A percentile compares a stretch with the other conserved stretches of the same genome.
Conservation (phyloP, 2,113 vertebrate species). For the Psilopogon haemacephalus region DNA sequence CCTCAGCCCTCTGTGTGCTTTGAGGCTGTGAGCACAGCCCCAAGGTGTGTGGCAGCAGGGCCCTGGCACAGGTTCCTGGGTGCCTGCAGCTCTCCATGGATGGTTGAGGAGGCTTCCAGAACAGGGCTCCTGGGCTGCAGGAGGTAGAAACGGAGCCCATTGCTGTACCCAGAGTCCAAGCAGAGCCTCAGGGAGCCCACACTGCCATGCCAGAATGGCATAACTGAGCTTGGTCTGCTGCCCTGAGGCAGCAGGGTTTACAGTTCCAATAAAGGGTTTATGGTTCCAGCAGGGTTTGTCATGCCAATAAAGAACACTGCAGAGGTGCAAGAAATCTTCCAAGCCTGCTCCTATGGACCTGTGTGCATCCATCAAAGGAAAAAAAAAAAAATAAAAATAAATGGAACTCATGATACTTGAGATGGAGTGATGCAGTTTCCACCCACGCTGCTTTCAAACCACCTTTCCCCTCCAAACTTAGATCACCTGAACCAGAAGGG, state of each 20-base stretch:
- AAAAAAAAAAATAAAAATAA: not conserved
- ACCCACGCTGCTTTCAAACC: not conserved
- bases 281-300: not conserved
- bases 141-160: not conserved
- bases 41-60: rapidly evolving
- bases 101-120: not conserved
- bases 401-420: not conserved
- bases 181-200: not conserved
- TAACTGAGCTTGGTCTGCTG: not conserved
- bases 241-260: not conserved
- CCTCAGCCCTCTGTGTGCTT: not conserved
- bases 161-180: not conserved
- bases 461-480: not conserved
- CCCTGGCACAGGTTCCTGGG: not conserved
- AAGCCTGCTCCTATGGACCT: not conserved
- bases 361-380: not conserved
- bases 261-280: not conserved
- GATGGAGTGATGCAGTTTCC: not conserved
- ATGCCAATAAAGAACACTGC: not conserved
- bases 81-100: not conserved
- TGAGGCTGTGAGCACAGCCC: not conserved
- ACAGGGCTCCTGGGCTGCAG: not conserved
- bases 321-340: not conserved
- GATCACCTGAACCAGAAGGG: not conserved
- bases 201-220: not conserved